Conservation (phyloP, 2,113 vertebrate species). For the Sceloporus undulatus region DNA sequence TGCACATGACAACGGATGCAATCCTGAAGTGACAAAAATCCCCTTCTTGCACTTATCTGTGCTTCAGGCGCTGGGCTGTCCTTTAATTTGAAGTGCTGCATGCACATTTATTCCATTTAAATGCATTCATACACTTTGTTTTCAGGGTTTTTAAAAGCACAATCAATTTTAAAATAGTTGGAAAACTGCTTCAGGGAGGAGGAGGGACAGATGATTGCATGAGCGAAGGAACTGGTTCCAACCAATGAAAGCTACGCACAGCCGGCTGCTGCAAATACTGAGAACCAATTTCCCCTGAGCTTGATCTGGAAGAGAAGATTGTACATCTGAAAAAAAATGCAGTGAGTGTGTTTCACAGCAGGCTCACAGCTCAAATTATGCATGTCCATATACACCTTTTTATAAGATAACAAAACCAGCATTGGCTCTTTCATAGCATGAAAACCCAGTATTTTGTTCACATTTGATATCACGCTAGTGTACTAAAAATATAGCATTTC, state of each 20-base stretch:
- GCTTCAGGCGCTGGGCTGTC: neutral
- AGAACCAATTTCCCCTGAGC: constrained; percentile 1
- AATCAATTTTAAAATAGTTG: neutral
- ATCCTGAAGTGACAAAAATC: neutral
- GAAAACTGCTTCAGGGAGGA: neutral
- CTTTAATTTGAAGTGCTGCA: neutral
- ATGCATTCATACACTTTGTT: neutral
- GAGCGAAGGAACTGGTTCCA: neutral
- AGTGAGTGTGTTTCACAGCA: constrained; percentile 6
- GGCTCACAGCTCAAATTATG: neutral
- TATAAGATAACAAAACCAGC: neutral
- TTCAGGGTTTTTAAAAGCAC: neutral
- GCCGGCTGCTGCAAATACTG: neutral
- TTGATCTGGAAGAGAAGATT: constrained; percentile 2
- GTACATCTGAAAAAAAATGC: neutral
- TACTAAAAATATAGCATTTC: neutral
- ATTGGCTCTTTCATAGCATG: neutral
- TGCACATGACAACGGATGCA: neutral
- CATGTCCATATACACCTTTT: neutral
- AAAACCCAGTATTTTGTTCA: neutral
- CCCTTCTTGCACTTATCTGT: neutral
- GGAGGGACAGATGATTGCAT: neutral
- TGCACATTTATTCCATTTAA: neutral
- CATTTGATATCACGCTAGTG: neutral
- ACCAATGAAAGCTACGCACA: neutral